Evolutionary conservation across 2,888 invertebrate genomes (phyloP).

Genomic region (Limnephilus lunatus): DNA sequence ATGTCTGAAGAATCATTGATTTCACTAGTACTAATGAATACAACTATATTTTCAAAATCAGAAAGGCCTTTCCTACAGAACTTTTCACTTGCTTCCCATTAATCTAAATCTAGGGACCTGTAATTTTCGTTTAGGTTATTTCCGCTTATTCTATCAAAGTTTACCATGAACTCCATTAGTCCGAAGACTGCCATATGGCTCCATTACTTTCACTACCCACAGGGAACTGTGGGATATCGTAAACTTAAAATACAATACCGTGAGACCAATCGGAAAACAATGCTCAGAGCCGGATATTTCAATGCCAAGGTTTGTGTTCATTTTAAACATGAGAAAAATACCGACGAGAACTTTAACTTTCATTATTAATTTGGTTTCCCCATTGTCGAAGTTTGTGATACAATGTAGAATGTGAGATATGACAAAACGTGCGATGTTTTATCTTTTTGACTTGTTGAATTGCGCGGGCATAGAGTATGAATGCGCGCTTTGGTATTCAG

Average conservation of each 20-base stretch:
- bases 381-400: conserved; percentile 13
- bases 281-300: neutral
- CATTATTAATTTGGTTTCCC: conserved; percentile 20
- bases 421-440: conserved; percentile 8
- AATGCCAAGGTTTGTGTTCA: conserved; percentile 23
- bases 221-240: conserved; percentile 33
- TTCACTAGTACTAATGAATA: too few species aligned
- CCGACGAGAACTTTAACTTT: neutral
- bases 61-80: neutral
- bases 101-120: neutral
- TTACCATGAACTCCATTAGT: neutral
- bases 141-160: neutral
- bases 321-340: conserved; percentile 43
- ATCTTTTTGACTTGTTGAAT: neutral
- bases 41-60: too few species aligned
- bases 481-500: neutral
- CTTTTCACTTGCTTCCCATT: too few species aligned
- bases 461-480: neutral
- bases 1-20: too few species aligned
- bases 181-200: conserved; percentile 4
- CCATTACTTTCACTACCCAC: conserved; percentile 33
- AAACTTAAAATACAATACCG: neutral
- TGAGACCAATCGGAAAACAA: conserved; percentile 5
- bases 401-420: conserved; percentile 6
- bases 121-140: neutral